A percentile compares a stretch with the other conserved stretches of the same genome.
These are phyloP conservation scores for Ptychobarbus kaznakovi DNA, from an alignment of 2,797 vertebrate genomes.

Conservation along the genomic window DNA sequence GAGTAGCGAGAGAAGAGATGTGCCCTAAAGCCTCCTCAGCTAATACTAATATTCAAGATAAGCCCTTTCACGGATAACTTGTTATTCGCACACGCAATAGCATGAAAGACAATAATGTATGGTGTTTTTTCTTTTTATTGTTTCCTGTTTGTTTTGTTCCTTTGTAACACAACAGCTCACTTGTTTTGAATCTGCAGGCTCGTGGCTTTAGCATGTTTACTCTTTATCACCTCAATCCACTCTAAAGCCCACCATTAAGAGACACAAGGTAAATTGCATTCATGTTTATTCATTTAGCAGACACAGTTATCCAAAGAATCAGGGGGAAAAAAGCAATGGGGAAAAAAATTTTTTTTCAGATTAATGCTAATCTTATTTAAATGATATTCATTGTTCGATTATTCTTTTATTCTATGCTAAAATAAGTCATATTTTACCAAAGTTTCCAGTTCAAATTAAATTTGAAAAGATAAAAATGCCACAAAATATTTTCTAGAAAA, in stretches of 20 bases:
- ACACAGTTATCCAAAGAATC: not conserved
- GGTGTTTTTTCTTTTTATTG: constrained; percentile 4
- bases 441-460: not conserved
- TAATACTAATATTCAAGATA: constrained; percentile 68
- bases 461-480: not conserved
- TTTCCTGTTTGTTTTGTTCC: constrained; percentile 37
- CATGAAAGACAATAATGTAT: constrained; percentile 74
- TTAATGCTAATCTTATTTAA: not conserved
- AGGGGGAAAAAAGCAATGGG: not conserved
- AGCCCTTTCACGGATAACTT: constrained; percentile 67
- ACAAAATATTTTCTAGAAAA: not conserved
- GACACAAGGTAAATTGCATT: not conserved
- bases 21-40: constrained; percentile 43
- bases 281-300: not conserved
- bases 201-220: not conserved
- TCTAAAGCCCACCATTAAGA: not conserved
- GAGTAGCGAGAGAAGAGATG: constrained; percentile 42
- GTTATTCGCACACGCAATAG: constrained; percentile 69
- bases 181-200: constrained; percentile 16
- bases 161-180: constrained; percentile 13
- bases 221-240: not conserved
- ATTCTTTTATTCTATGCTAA: not conserved
- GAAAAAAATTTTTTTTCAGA: not conserved
- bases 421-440: not conserved
- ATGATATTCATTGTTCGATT: not conserved